Conservation (phyloP, 2,888 invertebrate genomes). For the Metopia argyrocephala region DNA sequence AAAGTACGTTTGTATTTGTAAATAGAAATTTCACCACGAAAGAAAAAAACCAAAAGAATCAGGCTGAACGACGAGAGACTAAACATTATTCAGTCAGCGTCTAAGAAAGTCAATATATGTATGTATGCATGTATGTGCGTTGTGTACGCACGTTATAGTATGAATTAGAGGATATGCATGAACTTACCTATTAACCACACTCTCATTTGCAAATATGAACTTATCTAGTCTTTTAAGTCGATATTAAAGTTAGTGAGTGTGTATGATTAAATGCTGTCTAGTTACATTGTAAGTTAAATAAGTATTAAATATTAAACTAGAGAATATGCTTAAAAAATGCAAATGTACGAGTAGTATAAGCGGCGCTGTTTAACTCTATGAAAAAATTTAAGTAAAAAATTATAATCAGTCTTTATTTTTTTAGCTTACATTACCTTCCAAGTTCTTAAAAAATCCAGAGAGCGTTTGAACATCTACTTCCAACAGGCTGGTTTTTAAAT, state of each 20-base stretch:
- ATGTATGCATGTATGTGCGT: background rate
- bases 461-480: too few relatives aligned
- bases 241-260: too few relatives aligned
- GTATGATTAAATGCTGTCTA: background rate
- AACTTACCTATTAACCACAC: conserved; percentile 6
- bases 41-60: too few relatives aligned
- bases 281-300: background rate
- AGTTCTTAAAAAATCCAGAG: too few relatives aligned
- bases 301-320: conserved; percentile 1
- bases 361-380: too few relatives aligned
- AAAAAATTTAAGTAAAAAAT: too few relatives aligned
- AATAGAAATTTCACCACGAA: conserved; percentile 47
- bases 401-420: too few relatives aligned
- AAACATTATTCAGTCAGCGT: conserved; percentile 11
- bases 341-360: background rate
- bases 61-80: conserved; percentile 39
- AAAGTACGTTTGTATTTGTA: background rate
- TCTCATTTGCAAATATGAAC: background rate
- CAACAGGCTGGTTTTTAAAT: too few relatives aligned
- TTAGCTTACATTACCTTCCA: too few relatives aligned
- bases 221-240: too few relatives aligned
- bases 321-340: conserved; percentile 4
- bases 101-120: background rate
- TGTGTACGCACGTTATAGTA: too few relatives aligned
- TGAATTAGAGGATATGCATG: conserved; percentile 20